Conservation (phyloP, 2,113 vertebrate species). For the Fukomys damarensis region DNA sequence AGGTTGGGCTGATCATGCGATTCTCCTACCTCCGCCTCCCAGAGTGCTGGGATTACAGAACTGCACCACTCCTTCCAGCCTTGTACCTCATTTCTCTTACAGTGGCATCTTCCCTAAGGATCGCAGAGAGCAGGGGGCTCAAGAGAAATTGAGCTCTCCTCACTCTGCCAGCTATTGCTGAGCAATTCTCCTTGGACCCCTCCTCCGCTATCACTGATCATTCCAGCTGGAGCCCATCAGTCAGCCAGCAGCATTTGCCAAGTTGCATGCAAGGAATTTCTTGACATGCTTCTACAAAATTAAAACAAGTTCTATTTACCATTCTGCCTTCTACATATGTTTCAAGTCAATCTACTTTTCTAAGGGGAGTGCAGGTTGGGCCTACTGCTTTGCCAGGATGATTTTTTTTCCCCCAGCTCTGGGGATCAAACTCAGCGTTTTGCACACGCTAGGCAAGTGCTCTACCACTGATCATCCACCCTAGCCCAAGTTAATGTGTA, state of each 20-base stretch:
- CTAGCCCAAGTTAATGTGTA: not conserved
- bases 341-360: not conserved
- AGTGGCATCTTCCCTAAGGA: not conserved
- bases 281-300: not conserved
- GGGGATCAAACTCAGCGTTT: not conserved
- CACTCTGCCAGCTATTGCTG: not conserved
- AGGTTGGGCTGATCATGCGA: not conserved
- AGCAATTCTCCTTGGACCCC: not conserved
- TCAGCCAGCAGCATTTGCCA: not conserved
- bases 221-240: not conserved
- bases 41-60: not conserved
- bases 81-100: conserved; percentile 42
- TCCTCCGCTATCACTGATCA: not conserved
- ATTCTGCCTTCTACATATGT: not conserved
- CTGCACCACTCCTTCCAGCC: not conserved
- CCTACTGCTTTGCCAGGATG: not conserved
- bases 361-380: not conserved
- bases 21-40: not conserved
- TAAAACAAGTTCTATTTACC: not conserved
- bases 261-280: not conserved
- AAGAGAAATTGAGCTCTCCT: not conserved
- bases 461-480: not conserved
- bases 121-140: not conserved
- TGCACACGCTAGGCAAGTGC: too few relatives aligned
- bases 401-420: not conserved